Base-by-base conservation (phyloP, 1,140 invertebrate species). In the Atopsyche davidsoni region DNA sequence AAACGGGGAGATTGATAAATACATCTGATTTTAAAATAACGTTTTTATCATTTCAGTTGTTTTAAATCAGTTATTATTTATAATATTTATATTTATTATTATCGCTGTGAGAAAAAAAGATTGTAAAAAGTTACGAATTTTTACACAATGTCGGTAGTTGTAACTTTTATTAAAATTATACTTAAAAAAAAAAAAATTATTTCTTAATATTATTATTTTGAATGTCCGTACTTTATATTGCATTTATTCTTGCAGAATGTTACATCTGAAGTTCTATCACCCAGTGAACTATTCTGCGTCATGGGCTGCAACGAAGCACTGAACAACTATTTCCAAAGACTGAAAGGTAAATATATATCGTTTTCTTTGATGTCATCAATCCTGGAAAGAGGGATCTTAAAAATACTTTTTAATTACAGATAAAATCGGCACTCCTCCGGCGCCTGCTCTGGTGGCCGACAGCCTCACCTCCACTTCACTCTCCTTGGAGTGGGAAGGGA, bases 291-390 rank as follows among this genome's bases (percentile, higher is more conserved):
- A 2, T 87, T 85, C 60, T 89, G 86, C 63, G 79, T 85, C n/a
- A 79, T 84, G 66, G 87, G 85, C 45, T 86, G 89, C 68, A 82
- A 86, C 67, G 79, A 85, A 65, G 85, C 87, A 35, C 65, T 88
- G 41, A 83, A 81, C 58, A 69, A 77, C 49, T 86, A 90, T 65
- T 81, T 83, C 63, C 78, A 86, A 65, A 78, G 79, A 64, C 68
- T 86, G 44, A 79, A 81, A 79, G 77, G 84, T 86, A 73, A 60
- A 32, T 51, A 46, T 36, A 47, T 40, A 14, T 22, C 10, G 21
- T 21, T 7, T 9, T 46, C 4, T 17, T 38, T 34, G 13, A 23
- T 36, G 17, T 35, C 21, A n/a, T n/a, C n/a, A n/a, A n/a, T n/a
- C n/a, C n/a, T 36, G 34, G 34, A 36, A 14, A 10, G 34, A 7